phyloP scores from a whole-genome alignment of 2,113 vertebrate species.

The Xerus inauris region DNA sequence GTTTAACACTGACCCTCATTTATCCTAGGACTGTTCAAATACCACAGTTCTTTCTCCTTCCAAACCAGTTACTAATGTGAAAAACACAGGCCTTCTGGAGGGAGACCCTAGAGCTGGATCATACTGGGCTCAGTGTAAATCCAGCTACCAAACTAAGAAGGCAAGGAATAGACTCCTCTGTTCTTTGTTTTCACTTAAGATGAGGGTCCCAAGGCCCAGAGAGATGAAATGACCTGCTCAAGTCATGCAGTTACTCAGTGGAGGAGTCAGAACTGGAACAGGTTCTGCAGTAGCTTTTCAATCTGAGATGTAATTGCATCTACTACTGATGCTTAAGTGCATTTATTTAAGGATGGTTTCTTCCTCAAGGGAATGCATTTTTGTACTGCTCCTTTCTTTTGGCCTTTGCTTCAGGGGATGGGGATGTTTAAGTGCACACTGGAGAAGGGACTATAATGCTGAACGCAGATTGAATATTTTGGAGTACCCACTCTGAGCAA shows the following conservation, averaged over 20 bases:
- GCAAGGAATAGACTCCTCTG: background rate
- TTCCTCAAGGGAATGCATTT: background rate
- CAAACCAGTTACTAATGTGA: background rate
- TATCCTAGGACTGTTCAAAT: background rate
- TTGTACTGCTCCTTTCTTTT: background rate
- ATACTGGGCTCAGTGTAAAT: background rate
- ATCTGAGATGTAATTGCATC: background rate
- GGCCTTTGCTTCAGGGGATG: background rate
- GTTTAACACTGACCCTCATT: background rate
- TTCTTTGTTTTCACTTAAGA: background rate
- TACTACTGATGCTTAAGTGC: background rate
- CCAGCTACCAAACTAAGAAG: background rate
- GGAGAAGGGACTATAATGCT: background rate
- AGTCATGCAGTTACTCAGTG: too few relatives aligned
- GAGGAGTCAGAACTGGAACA: background rate
- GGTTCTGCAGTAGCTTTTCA: background rate
- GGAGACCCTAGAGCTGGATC: background rate
- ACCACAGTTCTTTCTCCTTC: background rate
- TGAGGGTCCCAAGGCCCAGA: background rate
- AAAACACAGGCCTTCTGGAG: background rate
- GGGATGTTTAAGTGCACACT: background rate
- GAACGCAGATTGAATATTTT: background rate
- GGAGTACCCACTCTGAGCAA: background rate
- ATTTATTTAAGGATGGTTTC: background rate
- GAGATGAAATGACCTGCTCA: background rate